Evolutionary conservation across 2,113 vertebrate genomes (phyloP), one percentile per base, ranked within the genome.

Genomic region (Microtus richardsoni): DNA sequence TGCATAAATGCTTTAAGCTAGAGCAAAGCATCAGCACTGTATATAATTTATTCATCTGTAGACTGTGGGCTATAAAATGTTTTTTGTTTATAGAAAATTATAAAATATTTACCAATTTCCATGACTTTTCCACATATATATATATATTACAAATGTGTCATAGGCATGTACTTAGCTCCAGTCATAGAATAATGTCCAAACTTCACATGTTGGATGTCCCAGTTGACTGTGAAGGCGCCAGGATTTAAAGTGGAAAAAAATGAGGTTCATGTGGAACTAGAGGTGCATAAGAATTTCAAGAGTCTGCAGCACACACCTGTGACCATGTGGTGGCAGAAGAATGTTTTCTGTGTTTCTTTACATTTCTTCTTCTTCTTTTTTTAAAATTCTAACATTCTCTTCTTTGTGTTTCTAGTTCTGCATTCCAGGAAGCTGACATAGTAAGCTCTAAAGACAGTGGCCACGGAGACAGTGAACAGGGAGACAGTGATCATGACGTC

Each of bases 401-500:
- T 96, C 98, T 98, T 95, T 97, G 88, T 96, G 44, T 92, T 96
- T 96, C 71, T 98, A 99, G 99, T 97, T 99, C 99, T 97, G 99
- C 99, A 87, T 99, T 99, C 98, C 99, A 99, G 98, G 99, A 99
- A 98, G 99, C 99, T 78, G 99, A 99, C 98, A 99, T 99, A 97
- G 99, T 99, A 97, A 99, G 99, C 98, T 99, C 99, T 94, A 99
- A 99, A 99, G 99, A 99, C 99, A 99, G 99, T 94, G 99, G 99
- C 95, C 99, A 99, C 64, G 99, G 99, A 94, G 99, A 99, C 99
- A 99, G 99, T 93, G 99, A 99, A 96, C 99, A 99, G 98, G 99
- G 99, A 95, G 99, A 99, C 98, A 99, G 99, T 92, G 99, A 99
- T 98, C 99, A 99, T 85, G 99, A 99, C 71, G 99, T 99, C 98